Evolutionary conservation across 2,888 invertebrate species (phyloP).

Genomic region (Heterodera filipjevi): DNA sequence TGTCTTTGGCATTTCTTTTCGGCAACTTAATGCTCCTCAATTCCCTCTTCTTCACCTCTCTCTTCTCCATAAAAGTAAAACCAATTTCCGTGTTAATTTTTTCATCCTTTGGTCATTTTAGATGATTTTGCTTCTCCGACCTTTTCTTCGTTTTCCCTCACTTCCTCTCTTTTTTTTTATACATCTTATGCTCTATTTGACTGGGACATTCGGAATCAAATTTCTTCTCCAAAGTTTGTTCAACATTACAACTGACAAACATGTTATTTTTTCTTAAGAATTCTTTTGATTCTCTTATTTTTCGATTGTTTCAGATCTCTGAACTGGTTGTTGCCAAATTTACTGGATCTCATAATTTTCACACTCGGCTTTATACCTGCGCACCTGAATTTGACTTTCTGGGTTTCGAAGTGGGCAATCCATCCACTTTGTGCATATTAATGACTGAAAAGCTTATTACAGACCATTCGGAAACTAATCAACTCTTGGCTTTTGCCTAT

Average conservation of each 20-base stretch:
- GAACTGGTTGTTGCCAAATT: conserved; percentile 77
- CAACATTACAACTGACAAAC: conserved; percentile 45
- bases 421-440: not conserved
- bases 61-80: conserved; percentile 62
- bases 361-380: conserved; percentile 80
- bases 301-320: conserved; percentile 71
- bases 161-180: not conserved
- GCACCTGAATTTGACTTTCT: conserved; percentile 79
- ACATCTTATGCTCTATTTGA: not conserved
- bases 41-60: conserved; percentile 69
- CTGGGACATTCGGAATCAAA: conserved; percentile 65
- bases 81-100: not conserved
- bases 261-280: conserved; percentile 10
- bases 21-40: conserved; percentile 72
- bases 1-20: conserved; percentile 69
- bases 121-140: conserved; percentile 4
- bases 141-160: not conserved
- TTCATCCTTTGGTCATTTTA: not conserved
- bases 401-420: conserved; percentile 67
- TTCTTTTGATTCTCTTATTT: not conserved
- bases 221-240: conserved; percentile 41
- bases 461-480: conserved; percentile 34
- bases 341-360: conserved; percentile 75
- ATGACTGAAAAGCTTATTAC: not conserved
- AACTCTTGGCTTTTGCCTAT: conserved; percentile 37